A percentile compares a stretch with the other conserved stretches of the same genome.
These are phyloP conservation scores for Scelioninae gen. 1 DNA, from an alignment of 2,888 invertebrate genomes.

Conservation along the genomic window DNA sequence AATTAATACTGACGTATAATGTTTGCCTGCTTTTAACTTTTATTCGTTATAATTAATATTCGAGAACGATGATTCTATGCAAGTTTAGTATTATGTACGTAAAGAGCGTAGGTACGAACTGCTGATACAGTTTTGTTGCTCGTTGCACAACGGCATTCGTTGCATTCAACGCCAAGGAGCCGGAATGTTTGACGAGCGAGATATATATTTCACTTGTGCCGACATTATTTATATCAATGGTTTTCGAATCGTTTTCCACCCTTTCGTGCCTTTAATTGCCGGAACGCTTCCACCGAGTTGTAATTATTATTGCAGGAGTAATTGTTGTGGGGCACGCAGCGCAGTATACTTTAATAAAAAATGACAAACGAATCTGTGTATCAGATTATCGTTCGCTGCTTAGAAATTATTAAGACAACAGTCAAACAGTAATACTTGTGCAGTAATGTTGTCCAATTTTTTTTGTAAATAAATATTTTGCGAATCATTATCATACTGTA, in stretches of 20 bases:
- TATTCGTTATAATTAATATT: slow-evolving; percentile 70
- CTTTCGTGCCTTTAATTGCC: slow-evolving; percentile 69
- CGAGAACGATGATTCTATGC: slow-evolving; percentile 65
- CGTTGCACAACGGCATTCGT: slow-evolving; percentile 7
- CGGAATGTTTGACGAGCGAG: slow-evolving; percentile 42
- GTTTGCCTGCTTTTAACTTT: slow-evolving; percentile 78
- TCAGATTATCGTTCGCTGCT: slow-evolving; percentile 25
- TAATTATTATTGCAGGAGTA: slow-evolving; percentile 67
- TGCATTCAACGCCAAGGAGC: slow-evolving; percentile 43
- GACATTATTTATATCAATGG: slow-evolving; percentile 65
- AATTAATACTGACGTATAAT: slow-evolving; percentile 76
- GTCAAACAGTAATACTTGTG: too few species aligned
- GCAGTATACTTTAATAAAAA: slow-evolving; percentile 47
- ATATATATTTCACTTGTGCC: slow-evolving; percentile 45
- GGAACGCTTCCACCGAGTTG: slow-evolving; percentile 58
- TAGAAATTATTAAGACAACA: slow-evolving; percentile 35
- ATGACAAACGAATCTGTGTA: slow-evolving; percentile 48
- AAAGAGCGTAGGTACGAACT: slow-evolving; percentile 26
- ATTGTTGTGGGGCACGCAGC: slow-evolving; percentile 64
- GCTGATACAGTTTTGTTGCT: slow-evolving; percentile 52
- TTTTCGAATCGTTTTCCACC: slow-evolving; percentile 63
- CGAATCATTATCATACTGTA: too few species aligned
- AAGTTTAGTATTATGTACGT: slow-evolving; percentile 64
- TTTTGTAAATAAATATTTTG: too few species aligned
- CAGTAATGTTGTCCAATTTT: too few species aligned